Base-by-base conservation (phyloP, 1,140 invertebrate species). In the Drosophila rhopaloa region DNA sequence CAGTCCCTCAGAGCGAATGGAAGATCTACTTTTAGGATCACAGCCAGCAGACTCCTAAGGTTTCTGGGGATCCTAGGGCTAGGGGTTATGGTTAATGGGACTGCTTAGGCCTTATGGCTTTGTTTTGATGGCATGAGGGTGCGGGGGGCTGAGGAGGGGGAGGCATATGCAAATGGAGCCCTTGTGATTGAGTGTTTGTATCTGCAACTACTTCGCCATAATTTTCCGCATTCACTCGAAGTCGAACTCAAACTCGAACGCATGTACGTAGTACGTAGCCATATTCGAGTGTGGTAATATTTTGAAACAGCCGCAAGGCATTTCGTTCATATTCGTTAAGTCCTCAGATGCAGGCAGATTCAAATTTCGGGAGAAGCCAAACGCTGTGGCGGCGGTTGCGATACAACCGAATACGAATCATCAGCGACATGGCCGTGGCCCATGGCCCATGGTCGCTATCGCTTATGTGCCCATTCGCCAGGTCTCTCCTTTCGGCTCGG, bases 261-360 rank as follows among this genome's bases (percentile, higher is more conserved):
- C 60, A 48, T 59, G 55, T 50, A 75, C 50, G 44, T 66, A 66
- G 56, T 78, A 63, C 57, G 68, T 72, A 47, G 44, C 67, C 66
- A 43, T 70, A 55, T 63, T 48, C 63, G 59, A 61, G 76, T 75
- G 78, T 61, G 75, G 82, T 80, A 81, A 89, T 79, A 90, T 90
- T 90, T 90, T 71, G 50, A 71, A 76, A 84, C 37, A 46, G 68
- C 88, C 89, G 44, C 54, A 29, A 75, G 88, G 75, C 54, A 57
- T 71, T 91, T 84, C 54, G 83, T 81, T 83, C 83, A 91, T 91
- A 88, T 91, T 91, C 83, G 83, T 91, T 88, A 81, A 84, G 81
- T 75, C 83, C 79, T 91, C 72, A 91, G 88, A 88, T 91, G 88
- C 80, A 84, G 83, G 86, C 88, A 89, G 88, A 91, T 88, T 88